Evolutionary conservation across 2,113 vertebrate genomes (phyloP).

Genomic region (Charina bottae): DNA sequence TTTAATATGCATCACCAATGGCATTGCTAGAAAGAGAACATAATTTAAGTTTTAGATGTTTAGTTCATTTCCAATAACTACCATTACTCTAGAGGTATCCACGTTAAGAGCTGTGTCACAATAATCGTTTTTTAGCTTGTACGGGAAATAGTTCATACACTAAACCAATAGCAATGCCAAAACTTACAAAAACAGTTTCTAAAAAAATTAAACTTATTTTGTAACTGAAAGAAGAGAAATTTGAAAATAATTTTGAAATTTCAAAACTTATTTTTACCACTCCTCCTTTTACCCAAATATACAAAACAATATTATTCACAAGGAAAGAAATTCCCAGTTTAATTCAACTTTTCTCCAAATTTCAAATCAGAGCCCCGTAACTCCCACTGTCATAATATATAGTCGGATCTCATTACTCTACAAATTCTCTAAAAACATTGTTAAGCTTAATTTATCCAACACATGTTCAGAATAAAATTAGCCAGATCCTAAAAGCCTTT

Average conservation of each 20-base stretch:
- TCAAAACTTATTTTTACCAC: not conserved
- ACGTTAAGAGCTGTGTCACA: not conserved
- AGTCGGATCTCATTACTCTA: not conserved
- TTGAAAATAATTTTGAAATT: not conserved
- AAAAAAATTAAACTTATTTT: not conserved
- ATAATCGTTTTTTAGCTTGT: not conserved
- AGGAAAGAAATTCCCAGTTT: not conserved
- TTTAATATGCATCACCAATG: constrained; percentile 29
- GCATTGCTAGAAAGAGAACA: constrained; percentile 34
- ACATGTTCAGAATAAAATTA: not conserved
- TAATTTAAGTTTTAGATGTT: constrained; percentile 47
- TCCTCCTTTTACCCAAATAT: not conserved
- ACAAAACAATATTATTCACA: not conserved
- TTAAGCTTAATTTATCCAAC: not conserved
- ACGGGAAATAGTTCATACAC: not conserved
- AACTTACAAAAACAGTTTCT: not conserved
- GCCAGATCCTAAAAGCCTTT: not conserved
- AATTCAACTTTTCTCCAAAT: not conserved
- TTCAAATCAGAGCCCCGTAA: not conserved
- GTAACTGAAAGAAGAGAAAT: not conserved
- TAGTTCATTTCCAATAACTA: constrained; percentile 35
- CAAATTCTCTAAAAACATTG: not conserved
- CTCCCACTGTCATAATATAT: not conserved
- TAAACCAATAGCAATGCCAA: not conserved
- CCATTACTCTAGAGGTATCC: constrained; percentile 1